Base-by-base conservation (phyloP, 1,140 invertebrate genomes). In the Piezodorus guildinii region DNA sequence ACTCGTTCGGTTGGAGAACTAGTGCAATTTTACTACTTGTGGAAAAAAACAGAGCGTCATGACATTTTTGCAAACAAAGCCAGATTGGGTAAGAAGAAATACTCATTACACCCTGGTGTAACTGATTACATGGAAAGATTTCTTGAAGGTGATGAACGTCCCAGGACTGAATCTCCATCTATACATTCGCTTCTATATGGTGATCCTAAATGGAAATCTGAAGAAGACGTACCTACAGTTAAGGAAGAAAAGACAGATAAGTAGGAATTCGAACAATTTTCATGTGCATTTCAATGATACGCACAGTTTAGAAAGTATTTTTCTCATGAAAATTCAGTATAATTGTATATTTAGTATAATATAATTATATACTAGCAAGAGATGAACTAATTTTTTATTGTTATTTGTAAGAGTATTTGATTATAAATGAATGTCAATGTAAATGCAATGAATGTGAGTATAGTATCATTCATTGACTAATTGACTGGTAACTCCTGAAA, bases 41-140 rank as follows among this genome's bases (percentile, higher is more conserved):
- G 95, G 95, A 98, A 98, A 76, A 98, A 98, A 77, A 97, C 95
- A 56, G 94, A 98, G 74, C 79, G 96, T 46, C 93, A 97, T 75
- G 96, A 98, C 77, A 69, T 81, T 65, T 93, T 91, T 78, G 88
- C 88, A 3, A 90, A 87, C 71, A 89, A 89, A 77, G 85, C 83
- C 16, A 76, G 88, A 65, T 75, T 91, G 63, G 89, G 91, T 72
- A 92, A 92, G 75, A 90, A 90, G 72, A 91, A 91, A 75, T 92
- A 91, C 74, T 83, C 85, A 12, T 73, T 93, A 59, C 88, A 92
- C 78, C 90, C 90, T 2, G 89, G 89, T 62, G 83, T 80, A 66
- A 90, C 88, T n/a, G 89, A 91, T 75, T 90, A 90, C 72, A 90
- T 91, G 88, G 88, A 91, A 70, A 79, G 87, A 68, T 91, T 90